Conservation (phyloP, 2,888 invertebrate species). For the Epsilonema sp. region DNA sequence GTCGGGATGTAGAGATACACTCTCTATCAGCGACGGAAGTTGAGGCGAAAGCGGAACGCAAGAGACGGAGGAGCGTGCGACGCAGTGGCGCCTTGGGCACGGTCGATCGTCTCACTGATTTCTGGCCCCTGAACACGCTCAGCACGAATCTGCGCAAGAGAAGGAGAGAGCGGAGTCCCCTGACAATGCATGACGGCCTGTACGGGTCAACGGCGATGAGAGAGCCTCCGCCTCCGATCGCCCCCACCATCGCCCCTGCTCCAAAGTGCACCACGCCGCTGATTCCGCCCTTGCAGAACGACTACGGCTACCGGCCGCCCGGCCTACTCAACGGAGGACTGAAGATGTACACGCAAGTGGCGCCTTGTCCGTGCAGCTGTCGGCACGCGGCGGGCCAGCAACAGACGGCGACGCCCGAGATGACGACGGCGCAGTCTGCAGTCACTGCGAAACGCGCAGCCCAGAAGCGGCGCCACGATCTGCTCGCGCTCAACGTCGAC, state of each 20-base stretch:
- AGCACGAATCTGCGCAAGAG: too few species aligned
- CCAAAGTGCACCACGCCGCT: slow-evolving; percentile 10
- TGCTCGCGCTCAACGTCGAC: slow-evolving; percentile 7
- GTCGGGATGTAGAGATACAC: slow-evolving; percentile 6
- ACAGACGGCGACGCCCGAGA: background rate
- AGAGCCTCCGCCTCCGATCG: too few species aligned
- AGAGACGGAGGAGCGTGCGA: background rate
- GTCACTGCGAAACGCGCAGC: background rate
- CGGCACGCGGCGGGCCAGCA: background rate
- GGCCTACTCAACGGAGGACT: slow-evolving; percentile 8
- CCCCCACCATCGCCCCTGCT: too few species aligned
- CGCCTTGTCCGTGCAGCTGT: background rate
- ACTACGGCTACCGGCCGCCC: slow-evolving; percentile 28
- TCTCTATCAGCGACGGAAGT: background rate
- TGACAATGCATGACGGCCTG: too few species aligned
- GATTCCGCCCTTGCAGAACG: slow-evolving; percentile 17
- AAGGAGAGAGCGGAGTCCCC: too few species aligned
- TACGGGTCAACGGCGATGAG: background rate
- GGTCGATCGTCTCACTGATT: background rate
- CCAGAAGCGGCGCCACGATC: background rate
- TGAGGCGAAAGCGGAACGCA: background rate
- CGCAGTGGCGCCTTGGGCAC: background rate
- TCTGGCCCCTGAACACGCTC: background rate
- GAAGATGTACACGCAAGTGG: background rate
- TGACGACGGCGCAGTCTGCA: background rate